Evolutionary conservation across 2,888 invertebrate genomes (phyloP), one percentile per base, ranked within the genome.

Genomic region (Xestia c-nigrum): DNA sequence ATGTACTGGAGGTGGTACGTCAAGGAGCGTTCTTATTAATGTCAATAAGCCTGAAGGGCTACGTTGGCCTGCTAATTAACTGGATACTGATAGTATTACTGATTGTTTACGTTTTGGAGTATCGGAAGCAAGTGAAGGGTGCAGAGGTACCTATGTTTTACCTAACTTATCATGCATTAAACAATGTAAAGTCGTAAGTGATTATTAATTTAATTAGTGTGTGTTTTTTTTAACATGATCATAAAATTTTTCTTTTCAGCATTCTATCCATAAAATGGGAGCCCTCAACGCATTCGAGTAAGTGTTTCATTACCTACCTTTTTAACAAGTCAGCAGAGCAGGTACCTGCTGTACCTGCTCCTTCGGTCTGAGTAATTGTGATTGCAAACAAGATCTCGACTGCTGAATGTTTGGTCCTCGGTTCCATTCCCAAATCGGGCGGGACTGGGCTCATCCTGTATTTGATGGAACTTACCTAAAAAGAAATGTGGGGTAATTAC

Each of bases 251-350:
- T 83, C 47, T 81, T 87, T 85, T 75, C 91, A 95, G 94, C 94
- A 94, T 87, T 91, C 95, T 0, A 94, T 95, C 66, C 94, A 94
- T 85, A 93, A 93, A 80, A 73, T 92, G 68, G 94, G 94, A 40
- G 88, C 88, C 16, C 72, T 95, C 16, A 89, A 89, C 74, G 95
- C 94, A 3, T 95, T 87, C 78, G 93, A 93, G 95, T 95, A 88
- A 94, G 95, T 93, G 81, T 46, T n/a, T 46, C 14, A 43, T 46
- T 46, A 50, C 1, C 9, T 19, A 55, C 0, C 0, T 72, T 21
- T 40, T 43, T 61, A 38, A 61, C 19, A 61, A 19, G 38, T 38
- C 16, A 1, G 59, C n/a, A 31, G 7, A 31, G 3, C 7, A 43
- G 1, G 9, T 40, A 40, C 40, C 40, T n/a, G n/a, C n/a, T n/a